Conservation (phyloP, 2,113 vertebrate genomes). For the Motacilla alba region DNA sequence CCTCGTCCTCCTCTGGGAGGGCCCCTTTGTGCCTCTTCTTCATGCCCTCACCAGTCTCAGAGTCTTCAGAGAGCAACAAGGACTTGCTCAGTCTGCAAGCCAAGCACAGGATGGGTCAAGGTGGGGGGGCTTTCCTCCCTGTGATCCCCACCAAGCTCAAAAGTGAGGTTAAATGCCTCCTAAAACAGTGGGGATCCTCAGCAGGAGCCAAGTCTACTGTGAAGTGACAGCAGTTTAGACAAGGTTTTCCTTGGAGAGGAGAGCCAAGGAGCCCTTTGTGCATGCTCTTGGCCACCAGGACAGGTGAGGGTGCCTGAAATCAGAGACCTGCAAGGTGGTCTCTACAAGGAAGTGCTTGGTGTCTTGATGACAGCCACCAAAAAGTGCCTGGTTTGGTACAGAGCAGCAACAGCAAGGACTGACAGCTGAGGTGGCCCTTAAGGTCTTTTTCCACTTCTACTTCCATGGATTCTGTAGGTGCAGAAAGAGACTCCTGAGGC, state of each 20-base stretch:
- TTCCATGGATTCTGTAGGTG: neutral
- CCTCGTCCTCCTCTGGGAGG: constrained; percentile 83
- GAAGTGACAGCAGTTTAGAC: neutral
- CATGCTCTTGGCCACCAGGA: neutral
- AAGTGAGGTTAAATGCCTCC: constrained; percentile 3
- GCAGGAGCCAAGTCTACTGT: neutral
- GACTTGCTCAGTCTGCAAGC: constrained; percentile 84
- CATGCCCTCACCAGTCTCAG: constrained; percentile 84
- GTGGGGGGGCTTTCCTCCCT: neutral
- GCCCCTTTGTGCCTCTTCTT: constrained; percentile 83
- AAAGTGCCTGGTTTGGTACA: neutral
- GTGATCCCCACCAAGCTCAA: neutral
- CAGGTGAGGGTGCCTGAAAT: neutral
- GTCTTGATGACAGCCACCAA: neutral
- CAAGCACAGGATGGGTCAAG: constrained; percentile 59
- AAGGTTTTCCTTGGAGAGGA: neutral
- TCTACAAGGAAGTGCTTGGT: neutral
- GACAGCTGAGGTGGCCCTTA: neutral
- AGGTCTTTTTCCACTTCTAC: neutral
- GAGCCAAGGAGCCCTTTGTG: neutral
- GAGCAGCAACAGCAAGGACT: neutral
- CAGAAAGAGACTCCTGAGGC: neutral
- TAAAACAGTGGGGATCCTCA: constrained; percentile 1
- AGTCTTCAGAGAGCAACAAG: constrained; percentile 87
- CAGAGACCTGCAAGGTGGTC: neutral